Evolutionary conservation across 92 coral and sea anemone species (phyloP), one percentile per base, ranked within the genome.

Genomic region (Epizoanthus rinbou): DNA sequence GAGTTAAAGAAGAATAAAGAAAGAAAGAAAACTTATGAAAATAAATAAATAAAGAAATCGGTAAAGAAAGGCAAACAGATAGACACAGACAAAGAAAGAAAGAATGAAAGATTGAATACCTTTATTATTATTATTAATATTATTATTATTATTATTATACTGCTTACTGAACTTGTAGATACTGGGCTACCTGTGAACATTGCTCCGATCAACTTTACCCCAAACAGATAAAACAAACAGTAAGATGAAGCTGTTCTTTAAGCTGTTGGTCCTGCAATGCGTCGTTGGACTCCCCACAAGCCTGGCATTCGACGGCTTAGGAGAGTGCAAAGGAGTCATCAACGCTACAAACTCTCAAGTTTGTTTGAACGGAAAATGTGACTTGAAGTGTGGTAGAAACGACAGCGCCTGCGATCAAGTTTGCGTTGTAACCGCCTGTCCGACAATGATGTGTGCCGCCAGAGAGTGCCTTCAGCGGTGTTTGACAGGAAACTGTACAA

Each of bases 391-490:
- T n/a, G 47, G 24, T 15, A 57, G 17, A 17, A 28, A 57, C 9
- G 13, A 31, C 50, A 75, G 4, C 47, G 18, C 81, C 58, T 75
- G 81, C 39, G 81, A 75, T 52, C 81, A 75, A 31, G 81, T 75
- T n/a, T 75, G 81, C 37, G 81, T 75, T 1, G 81, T 75, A 3
- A 57, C 58, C 0, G 31, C 81, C 0, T 75, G 81, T 16, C 81
- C 81, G 0, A 16, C 81, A 16, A 19, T 75, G 7, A 75, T 25
- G 53, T 75, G 81, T 68, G 37, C 31, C 67, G 58, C 81, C 33
- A 68, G 59, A 8, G 59, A 75, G 10, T 75, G 81, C 59, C 54
- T 75, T 18, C 68, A 75, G 81, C 81, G 81, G 68, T 75, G 81
- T 75, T 66, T 75, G 11, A 21, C 53, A 8, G 81, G 81, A 25